Conservation (phyloP, 2,797 vertebrate genomes). For the Psittacula echo region DNA sequence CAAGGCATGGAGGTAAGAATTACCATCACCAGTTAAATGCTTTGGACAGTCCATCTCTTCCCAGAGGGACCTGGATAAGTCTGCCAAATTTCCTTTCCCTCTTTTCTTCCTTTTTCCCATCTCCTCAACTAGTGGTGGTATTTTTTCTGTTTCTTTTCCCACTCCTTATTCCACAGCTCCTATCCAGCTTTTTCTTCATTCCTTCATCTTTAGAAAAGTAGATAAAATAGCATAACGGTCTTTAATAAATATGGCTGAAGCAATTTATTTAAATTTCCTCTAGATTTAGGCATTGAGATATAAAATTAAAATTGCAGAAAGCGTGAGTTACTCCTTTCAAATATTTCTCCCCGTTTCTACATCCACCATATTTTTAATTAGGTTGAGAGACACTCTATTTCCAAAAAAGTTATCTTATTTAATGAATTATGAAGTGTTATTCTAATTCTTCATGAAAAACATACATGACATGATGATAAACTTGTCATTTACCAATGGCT, state of each 20-base stretch:
- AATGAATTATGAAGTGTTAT: constrained; percentile 34
- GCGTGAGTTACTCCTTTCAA: not conserved
- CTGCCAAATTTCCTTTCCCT: not conserved
- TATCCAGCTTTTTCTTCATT: not conserved
- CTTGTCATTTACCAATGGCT: not conserved
- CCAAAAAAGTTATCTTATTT: not conserved
- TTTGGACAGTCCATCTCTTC: not conserved
- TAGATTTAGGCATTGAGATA: not conserved
- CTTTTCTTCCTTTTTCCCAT: not conserved
- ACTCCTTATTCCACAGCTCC: not conserved
- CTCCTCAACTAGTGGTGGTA: not conserved
- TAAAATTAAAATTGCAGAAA: not conserved
- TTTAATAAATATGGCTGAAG: not conserved
- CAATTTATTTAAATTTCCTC: not conserved
- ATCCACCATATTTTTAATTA: not conserved
- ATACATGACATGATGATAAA: not conserved
- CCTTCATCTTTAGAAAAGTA: not conserved
- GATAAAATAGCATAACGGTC: not conserved
- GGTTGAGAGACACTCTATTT: not conserved
- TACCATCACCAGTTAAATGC: not conserved
- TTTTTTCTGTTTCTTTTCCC: not conserved
- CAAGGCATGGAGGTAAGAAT: not conserved
- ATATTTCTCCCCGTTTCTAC: not conserved
- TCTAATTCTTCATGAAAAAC: not conserved
- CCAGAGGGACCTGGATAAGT: not conserved